These are phyloP conservation scores for Thalpophila matura DNA, from an alignment of 2,888 invertebrate genomes.

Conservation along the genomic window DNA sequence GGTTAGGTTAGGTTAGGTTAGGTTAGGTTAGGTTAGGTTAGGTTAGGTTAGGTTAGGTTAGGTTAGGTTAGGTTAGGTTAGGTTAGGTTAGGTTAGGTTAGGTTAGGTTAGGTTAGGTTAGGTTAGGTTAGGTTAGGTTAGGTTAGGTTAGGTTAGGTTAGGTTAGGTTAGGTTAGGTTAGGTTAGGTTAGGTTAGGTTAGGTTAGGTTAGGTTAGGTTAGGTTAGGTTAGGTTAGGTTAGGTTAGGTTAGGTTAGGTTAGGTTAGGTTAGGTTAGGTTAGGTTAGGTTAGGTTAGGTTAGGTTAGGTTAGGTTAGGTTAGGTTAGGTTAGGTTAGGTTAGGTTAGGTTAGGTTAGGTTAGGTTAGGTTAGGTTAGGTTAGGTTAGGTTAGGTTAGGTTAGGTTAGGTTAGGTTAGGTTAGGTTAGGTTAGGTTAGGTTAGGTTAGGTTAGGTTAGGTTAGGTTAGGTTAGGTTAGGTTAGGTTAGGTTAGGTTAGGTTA, in stretches of 20 bases:
- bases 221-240: conserved; percentile 2
- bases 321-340: conserved; percentile 56
- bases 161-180: conserved; percentile 28
- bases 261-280: conserved; percentile 37
- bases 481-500: conserved; percentile 56
- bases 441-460: conserved; percentile 64
- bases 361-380: conserved; percentile 61
- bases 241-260: conserved; percentile 31
- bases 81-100: conserved; percentile 24
- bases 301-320: conserved; percentile 26
- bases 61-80: conserved; percentile 27
- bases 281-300: conserved; percentile 36
- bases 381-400: conserved; percentile 44
- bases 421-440: conserved; percentile 62
- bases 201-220: conserved; percentile 17
- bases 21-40: conserved; percentile 25
- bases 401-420: conserved; percentile 61
- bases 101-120: conserved; percentile 28
- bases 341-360: conserved; percentile 54
- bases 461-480: conserved; percentile 58
- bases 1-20: conserved; percentile 19
- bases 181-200: conserved; percentile 27
- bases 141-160: conserved; percentile 25
- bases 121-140: conserved; percentile 27
- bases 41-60: conserved; percentile 28